Evolutionary conservation across 2,888 invertebrate species (phyloP).

Genomic region (Plagiodera versicolora): DNA sequence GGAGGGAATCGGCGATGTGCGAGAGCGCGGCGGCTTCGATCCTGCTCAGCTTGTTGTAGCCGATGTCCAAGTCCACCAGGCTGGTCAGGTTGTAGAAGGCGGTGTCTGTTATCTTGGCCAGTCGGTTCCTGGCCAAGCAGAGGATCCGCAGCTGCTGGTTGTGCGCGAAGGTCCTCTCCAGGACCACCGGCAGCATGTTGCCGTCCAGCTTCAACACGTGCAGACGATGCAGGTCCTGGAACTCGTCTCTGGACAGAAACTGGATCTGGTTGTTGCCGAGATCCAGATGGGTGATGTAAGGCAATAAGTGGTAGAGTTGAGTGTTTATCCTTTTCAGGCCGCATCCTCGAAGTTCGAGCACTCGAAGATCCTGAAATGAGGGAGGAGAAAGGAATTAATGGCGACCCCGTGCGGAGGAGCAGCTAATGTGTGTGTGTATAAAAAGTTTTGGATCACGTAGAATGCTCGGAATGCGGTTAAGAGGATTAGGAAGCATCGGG

Average conservation of each 20-base stretch:
- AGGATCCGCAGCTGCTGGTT: slow-evolving; percentile 55
- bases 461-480: not conserved
- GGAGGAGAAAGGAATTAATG: slow-evolving; percentile 49
- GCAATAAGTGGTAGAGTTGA: slow-evolving; percentile 75
- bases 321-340: slow-evolving; percentile 74
- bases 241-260: slow-evolving; percentile 73
- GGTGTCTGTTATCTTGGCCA: slow-evolving; percentile 72
- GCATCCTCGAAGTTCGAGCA: slow-evolving; percentile 74
- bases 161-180: slow-evolving; percentile 69
- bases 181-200: slow-evolving; percentile 74
- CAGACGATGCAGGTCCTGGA: slow-evolving; percentile 67
- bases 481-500: not conserved
- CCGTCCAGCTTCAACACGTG: slow-evolving; percentile 70
- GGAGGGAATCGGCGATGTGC: slow-evolving; percentile 64
- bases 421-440: not conserved
- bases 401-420: not conserved
- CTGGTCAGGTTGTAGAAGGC: slow-evolving; percentile 74
- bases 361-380: slow-evolving; percentile 66
- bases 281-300: slow-evolving; percentile 73
- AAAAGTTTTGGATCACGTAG: not conserved
- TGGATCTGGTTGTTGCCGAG: slow-evolving; percentile 77
- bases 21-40: slow-evolving; percentile 66
- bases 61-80: slow-evolving; percentile 71
- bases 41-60: slow-evolving; percentile 73
- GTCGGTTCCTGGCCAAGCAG: slow-evolving; percentile 70